Conservation (phyloP, 2,113 vertebrate genomes). For the Pungitius pungitius region DNA sequence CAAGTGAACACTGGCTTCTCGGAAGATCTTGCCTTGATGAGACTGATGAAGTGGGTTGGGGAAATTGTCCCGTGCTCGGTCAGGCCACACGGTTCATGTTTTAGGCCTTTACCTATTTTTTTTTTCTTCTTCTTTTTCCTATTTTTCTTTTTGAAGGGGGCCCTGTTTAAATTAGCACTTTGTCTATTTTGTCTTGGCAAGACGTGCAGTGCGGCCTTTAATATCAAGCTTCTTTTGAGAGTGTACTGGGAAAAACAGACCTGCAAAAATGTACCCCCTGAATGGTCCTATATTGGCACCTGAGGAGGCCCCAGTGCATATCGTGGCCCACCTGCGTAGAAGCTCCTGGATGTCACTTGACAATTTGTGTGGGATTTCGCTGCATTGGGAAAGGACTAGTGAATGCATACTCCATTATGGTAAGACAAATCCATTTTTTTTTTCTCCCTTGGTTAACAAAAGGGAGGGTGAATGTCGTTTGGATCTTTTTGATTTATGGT, state of each 20-base stretch:
- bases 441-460: slow-evolving; percentile 77
- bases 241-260: slow-evolving; percentile 89
- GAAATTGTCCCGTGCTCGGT: slow-evolving; percentile 73
- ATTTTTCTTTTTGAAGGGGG: slow-evolving; percentile 52
- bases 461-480: slow-evolving; percentile 76
- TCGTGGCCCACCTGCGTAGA: slow-evolving; percentile 98
- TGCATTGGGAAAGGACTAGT: slow-evolving; percentile 95
- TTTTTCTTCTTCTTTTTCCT: slow-evolving; percentile 41
- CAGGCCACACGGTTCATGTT: slow-evolving; percentile 70
- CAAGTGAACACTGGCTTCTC: slow-evolving; percentile 99
- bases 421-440: slow-evolving; percentile 81
- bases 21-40: slow-evolving; percentile 99
- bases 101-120: slow-evolving; percentile 51
- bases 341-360: slow-evolving; percentile 99
- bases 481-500: slow-evolving; percentile 67
- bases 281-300: slow-evolving; percentile 94
- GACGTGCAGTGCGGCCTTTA: slow-evolving; percentile 97
- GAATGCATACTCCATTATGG: slow-evolving; percentile 93
- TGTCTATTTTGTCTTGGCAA: slow-evolving; percentile 98
- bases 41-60: slow-evolving; percentile 84
- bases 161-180: slow-evolving; percentile 78
- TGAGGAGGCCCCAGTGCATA: slow-evolving; percentile 95
- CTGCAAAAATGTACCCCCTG: slow-evolving; percentile 84
- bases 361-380: slow-evolving; percentile 95
- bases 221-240: slow-evolving; percentile 91